Evolutionary conservation across 2,888 invertebrate genomes (phyloP).

Genomic region (Ephialtes manifestator): DNA sequence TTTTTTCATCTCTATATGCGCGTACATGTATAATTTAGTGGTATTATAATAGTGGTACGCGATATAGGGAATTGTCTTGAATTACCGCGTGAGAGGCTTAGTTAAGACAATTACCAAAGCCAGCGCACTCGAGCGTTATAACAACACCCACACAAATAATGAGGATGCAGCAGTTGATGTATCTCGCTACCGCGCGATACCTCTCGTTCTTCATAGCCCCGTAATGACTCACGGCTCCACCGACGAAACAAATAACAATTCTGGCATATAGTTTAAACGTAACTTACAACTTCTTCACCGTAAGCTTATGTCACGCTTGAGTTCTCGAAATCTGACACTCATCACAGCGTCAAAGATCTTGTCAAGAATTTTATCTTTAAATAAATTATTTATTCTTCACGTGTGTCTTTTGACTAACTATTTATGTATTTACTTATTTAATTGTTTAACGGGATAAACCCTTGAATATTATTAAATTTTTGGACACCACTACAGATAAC

Average conservation of each 20-base stretch:
- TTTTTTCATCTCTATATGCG: too few species aligned
- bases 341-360: too few species aligned
- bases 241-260: slow-evolving; percentile 73
- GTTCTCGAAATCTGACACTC: too few species aligned
- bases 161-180: slow-evolving; percentile 75
- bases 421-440: too few species aligned
- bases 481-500: too few species aligned
- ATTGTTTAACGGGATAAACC: too few species aligned
- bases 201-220: slow-evolving; percentile 44
- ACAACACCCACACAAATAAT: slow-evolving; percentile 75
- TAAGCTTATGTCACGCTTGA: too few species aligned
- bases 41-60: slow-evolving; percentile 73
- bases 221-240: slow-evolving; percentile 77
- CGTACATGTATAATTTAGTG: slow-evolving; percentile 75
- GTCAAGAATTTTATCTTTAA: too few species aligned
- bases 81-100: slow-evolving; percentile 80
- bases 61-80: slow-evolving; percentile 75
- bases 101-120: slow-evolving; percentile 83
- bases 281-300: neutral
- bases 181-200: neutral
- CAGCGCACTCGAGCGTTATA: slow-evolving; percentile 34
- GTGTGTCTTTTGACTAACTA: too few species aligned
- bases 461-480: too few species aligned
- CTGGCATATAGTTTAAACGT: slow-evolving; percentile 20
- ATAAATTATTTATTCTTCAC: too few species aligned